Evolutionary conservation across 2,888 invertebrate genomes (phyloP), one percentile per base, ranked within the genome.

Genomic region (Euclidia mi): DNA sequence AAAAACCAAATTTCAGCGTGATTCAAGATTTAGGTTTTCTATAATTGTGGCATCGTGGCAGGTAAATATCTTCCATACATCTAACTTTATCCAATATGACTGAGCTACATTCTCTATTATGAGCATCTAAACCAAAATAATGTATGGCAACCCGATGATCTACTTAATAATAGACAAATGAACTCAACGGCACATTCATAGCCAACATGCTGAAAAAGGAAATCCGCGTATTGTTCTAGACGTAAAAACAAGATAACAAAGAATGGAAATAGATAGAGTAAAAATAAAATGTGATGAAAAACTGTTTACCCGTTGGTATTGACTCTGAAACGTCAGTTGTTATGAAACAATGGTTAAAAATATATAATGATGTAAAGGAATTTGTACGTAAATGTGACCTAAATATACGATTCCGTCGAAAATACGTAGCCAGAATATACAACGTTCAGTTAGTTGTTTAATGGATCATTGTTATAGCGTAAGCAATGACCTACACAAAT

Each of bases 291-390:
- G 17, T 31, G 15, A 50, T 44, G 40, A 49, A 47, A 43, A 40
- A 42, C 38, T 60, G 41, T 63, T 67, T 52, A 52, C 51, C 41
- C 46, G 31, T 43, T 40, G 25, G 25, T 34, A 35, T 56, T 42
- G 34, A 48, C 29, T 63, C 15, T 40, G 50, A 41, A 51, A 35
- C 12, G 32, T 32, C 35, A 18, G 43, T 56, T 57, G 53, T 63
- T 52, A 11, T 42, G 46, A 47, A 59, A 49, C 20, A 20, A 29
- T 29, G 12, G 42, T 34, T 67, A 60, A 70, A 70, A 73, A 71
- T 73, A 65, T 35, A 56, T 46, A 52, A 40, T 48, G 66, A 59
- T 49, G 57, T 55, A 44, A 32, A 32, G 9, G 42, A 61, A 47
- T 47, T 29, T 37, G 38, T 58, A 31, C 41, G 55, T 18, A 40